Evolutionary conservation across 2,888 invertebrate genomes (phyloP), one percentile per base, ranked within the genome.

Genomic region (Neria commutata): DNA sequence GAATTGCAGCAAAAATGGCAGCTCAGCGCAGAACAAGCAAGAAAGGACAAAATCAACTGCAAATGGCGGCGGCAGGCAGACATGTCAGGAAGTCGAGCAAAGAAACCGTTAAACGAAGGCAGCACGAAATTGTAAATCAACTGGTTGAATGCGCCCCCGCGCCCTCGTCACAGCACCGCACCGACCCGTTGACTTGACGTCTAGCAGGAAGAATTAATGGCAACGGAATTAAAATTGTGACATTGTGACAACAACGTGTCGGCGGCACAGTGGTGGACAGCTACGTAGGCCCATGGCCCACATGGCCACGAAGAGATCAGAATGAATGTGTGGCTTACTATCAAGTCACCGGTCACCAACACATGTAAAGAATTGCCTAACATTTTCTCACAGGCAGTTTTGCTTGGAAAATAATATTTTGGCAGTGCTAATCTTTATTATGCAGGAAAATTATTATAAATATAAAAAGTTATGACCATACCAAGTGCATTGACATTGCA

Each of bases 41-140:
- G 51, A 40, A 60, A 56, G 56, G 51, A 40, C 25, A 48, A 55
- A 66, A 24, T 51, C 55, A 42, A 47, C 37, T 37, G 48, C 54
- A 56, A 74, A 73, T 74, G 72, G 72, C 68, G 71, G n/a, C 21
- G 42, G 42, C 42, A 21, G n/a, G n/a, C n/a, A n/a, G 74, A 68
- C 68, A 73, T 75, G 72, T 75, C 72, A 75, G 75, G 68, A 72
- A 73, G 72, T 72, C 71, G 72, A 68, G 70, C 50, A 75, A 75
- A 75, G 73, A 73, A 70, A 75, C 75, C 74, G 74, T 72, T 72
- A 72, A 72, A 72, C 74, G 72, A 72, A 75, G 68, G 66, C 75
- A 72, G 67, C 72, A 72, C 72, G 72, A 72, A 72, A 69, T 62
- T 62, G 67, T 70, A 75, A 72, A 72, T 72, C 72, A 72, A 72